Base-by-base conservation (phyloP, 2,113 vertebrate genomes). In the Rana temporaria region DNA sequence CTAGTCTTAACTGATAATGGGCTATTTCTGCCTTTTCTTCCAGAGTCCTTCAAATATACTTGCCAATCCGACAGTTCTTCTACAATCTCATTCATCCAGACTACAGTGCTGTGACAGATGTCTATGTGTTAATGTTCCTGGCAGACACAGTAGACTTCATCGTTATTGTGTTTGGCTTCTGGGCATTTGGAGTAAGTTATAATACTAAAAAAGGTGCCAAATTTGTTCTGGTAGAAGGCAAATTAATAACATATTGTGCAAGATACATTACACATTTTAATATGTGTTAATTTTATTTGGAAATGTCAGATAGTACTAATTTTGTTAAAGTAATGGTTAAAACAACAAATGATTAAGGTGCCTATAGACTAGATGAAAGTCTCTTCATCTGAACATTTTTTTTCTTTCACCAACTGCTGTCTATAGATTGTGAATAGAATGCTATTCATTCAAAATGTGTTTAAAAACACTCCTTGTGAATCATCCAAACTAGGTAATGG, bases 71-170 rank as follows among this genome's bases (percentile, higher is more conserved):
- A 82, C 96, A 97, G 87, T 99, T 99, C 90, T 99, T 99, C 93
- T 98, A 97, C 72, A 93, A 98, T 86, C 93, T 99, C 84, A 97
- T 99, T 89, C 97, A 99, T 77, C 97, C 98, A 0, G 98, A 99
- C 86, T 99, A 98, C 91, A 99, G 97, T 4, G 97, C 98, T 0
- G 98, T 99, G 87, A 99, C 97, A 0, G 97, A 99, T 3, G 97
- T 99, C 65, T 99, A 99, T 0, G 98, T 99, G 84, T 90, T 99
- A 84, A 99, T 99, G 98, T 99, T 99, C 89, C 92, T 99, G 30
- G 96, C 97, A 0, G 98, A 99, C 86, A 99, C 97, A 0, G 95
- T 99, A 4, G 97, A 99, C 91, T 99, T 99, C 87, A 96, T 99
- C 91, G 96, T 99, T 91, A 99, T 98, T 3, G 96, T 99, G 79